These are phyloP conservation scores for Laupala kohalensis DNA, from an alignment of 1,140 invertebrate genomes.

Conservation along the genomic window DNA sequence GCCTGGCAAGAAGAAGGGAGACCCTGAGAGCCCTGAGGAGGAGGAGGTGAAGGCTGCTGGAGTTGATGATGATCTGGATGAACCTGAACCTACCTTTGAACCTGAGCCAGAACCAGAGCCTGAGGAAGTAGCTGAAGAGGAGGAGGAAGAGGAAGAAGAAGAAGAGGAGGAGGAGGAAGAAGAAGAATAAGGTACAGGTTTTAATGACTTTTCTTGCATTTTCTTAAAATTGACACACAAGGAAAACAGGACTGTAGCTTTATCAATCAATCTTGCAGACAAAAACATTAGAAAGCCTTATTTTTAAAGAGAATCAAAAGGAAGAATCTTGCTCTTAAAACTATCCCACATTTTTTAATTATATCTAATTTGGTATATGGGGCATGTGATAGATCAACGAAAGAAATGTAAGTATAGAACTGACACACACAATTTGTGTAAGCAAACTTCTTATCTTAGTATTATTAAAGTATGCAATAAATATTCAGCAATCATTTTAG, in stretches of 20 bases:
- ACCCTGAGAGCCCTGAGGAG: conserved; percentile 74
- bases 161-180: conserved; percentile 32
- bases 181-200: conserved; percentile 30
- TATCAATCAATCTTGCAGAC: not conserved
- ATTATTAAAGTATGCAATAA: too few species aligned
- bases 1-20: conserved; percentile 79
- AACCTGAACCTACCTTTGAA: conserved; percentile 40
- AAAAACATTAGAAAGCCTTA: not conserved
- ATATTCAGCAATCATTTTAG: too few species aligned
- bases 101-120: conserved; percentile 46
- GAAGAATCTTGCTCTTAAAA: too few species aligned
- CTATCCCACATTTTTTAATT: too few species aligned
- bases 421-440: too few species aligned
- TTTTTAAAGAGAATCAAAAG: not conserved
- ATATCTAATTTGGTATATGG: too few species aligned
- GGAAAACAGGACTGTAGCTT: not conserved
- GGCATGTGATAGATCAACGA: too few species aligned
- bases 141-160: conserved; percentile 52
- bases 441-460: too few species aligned
- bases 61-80: conserved; percentile 32
- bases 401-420: too few species aligned
- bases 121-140: conserved; percentile 57
- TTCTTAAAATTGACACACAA: not conserved
- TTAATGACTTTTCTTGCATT: not conserved
- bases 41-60: conserved; percentile 64